phyloP scores from a whole-genome alignment of 2,888 invertebrate species.

The Macrophya alboannulata region DNA sequence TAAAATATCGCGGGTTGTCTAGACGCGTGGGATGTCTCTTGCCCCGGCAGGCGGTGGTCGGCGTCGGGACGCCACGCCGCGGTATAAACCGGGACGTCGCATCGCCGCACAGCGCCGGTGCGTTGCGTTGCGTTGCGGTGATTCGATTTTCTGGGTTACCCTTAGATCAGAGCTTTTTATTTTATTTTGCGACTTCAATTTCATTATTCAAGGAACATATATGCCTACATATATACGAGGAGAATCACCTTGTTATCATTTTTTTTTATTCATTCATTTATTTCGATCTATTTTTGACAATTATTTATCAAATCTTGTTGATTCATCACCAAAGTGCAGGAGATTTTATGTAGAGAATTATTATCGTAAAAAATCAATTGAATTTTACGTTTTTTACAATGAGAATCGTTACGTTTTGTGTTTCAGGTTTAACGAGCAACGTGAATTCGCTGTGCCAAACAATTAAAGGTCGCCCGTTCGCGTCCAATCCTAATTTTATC shows the following conservation, averaged over 20 bases:
- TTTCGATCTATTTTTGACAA: background rate
- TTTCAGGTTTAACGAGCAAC: constrained; percentile 57
- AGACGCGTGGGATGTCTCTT: constrained; percentile 69
- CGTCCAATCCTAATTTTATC: constrained; percentile 53
- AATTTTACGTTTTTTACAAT: background rate
- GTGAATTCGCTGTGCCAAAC: constrained; percentile 59
- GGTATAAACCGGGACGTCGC: background rate
- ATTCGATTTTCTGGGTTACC: constrained; percentile 53
- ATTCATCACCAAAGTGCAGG: no score
- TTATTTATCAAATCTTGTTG: no score
- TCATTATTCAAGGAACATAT: no score
- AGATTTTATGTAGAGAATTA: no score
- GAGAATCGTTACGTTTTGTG: constrained; percentile 15
- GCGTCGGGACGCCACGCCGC: constrained; percentile 10
- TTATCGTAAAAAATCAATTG: background rate
- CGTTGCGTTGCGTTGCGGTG: background rate
- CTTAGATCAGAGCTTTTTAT: constrained; percentile 32
- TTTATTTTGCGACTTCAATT: background rate
- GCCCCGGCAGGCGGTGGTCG: constrained; percentile 14
- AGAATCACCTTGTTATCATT: no score
- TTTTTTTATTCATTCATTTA: background rate
- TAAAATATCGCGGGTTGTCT: constrained; percentile 65
- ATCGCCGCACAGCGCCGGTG: constrained; percentile 21
- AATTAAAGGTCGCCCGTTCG: constrained; percentile 50
- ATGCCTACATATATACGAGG: no score